Conservation (phyloP, 2,113 vertebrate genomes). For the Chrysochloris asiatica region DNA sequence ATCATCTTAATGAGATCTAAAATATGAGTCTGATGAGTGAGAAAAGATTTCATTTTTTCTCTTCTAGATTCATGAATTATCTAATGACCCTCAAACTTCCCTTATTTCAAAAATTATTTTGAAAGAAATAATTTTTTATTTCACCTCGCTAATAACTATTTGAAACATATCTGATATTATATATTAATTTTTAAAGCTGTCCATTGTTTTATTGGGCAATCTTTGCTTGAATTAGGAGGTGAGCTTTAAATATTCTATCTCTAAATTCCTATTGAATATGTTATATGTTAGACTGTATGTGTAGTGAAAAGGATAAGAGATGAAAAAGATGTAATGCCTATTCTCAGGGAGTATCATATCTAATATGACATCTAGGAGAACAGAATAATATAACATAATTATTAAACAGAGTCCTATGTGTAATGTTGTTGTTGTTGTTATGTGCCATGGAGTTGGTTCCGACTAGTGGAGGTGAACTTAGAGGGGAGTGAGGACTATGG, state of each 20-base stretch:
- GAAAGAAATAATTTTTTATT: too few species aligned
- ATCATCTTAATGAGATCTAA: background rate
- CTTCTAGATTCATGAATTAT: conserved; percentile 1
- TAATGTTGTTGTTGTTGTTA: too few species aligned
- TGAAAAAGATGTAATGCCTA: background rate
- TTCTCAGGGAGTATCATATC: background rate
- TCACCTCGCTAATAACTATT: background rate
- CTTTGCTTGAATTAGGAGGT: background rate
- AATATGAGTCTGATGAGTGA: background rate
- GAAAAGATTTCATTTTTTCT: background rate
- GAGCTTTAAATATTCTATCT: background rate
- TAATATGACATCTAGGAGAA: background rate
- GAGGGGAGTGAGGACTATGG: background rate
- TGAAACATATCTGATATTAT: background rate
- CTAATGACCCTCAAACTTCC: background rate
- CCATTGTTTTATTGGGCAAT: background rate
- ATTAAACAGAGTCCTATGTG: background rate
- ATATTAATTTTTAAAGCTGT: conserved; percentile 3
- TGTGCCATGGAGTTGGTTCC: too few species aligned
- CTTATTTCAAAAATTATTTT: background rate
- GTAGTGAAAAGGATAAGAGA: background rate
- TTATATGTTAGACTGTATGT: background rate
- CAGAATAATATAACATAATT: background rate
- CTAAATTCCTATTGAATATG: background rate
- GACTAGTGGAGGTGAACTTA: background rate